Percentiles rank a stretch among this genome's conserved stretches.
Evolutionary conservation across 2,888 invertebrate species (phyloP).

Genomic region (Noctua comes): DNA sequence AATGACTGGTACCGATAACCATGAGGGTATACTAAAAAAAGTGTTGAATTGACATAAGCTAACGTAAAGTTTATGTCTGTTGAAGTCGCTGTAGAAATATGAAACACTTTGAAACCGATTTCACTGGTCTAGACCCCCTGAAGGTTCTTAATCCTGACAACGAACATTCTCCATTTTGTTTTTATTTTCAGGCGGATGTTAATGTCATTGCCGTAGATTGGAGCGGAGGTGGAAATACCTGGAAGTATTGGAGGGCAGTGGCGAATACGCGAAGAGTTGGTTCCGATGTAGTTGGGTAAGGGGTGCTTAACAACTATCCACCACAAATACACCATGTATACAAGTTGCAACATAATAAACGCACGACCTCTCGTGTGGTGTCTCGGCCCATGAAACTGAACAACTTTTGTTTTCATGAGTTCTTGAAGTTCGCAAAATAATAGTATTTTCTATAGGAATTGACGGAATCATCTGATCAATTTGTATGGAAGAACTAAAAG

Average conservation of each 20-base stretch:
- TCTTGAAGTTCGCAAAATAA: no score
- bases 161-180: neutral
- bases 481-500: no score
- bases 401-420: no score
- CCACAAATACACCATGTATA: neutral
- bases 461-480: no score
- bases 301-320: neutral
- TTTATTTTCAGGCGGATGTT: conserved; percentile 87
- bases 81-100: neutral
- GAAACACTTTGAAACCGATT: no score
- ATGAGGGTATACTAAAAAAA: neutral
- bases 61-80: neutral
- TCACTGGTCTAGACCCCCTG: no score
- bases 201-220: conserved; percentile 92
- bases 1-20: neutral
- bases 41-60: neutral
- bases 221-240: conserved; percentile 91
- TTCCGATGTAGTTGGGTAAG: conserved; percentile 87
- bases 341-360: neutral
- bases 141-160: neutral
- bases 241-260: conserved; percentile 91
- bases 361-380: neutral
- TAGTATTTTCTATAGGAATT: no score
- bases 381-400: no score
- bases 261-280: conserved; percentile 91